A percentile compares a stretch with the other conserved stretches of the same genome.
phyloP scores from a whole-genome alignment of 2,113 vertebrate genomes.

The Ellobius talpinus region DNA sequence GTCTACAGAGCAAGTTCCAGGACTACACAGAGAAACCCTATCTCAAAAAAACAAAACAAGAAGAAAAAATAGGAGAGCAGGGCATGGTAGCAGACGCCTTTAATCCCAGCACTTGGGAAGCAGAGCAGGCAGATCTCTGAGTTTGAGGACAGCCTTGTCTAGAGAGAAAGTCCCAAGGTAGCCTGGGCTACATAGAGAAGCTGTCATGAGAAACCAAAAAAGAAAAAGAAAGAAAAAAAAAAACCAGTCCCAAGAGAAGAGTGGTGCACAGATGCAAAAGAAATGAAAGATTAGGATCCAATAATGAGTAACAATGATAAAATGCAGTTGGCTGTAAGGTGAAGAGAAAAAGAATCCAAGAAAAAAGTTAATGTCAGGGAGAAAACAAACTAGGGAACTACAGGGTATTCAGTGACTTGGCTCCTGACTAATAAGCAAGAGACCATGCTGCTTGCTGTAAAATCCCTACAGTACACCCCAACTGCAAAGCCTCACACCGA shows the following conservation, averaged over 20 bases:
- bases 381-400: not conserved
- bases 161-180: not conserved
- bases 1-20: no score
- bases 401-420: not conserved
- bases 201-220: not conserved
- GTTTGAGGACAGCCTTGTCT: not conserved
- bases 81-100: not conserved
- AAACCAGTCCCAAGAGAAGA: not conserved
- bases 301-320: not conserved
- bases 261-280: not conserved
- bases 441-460: not conserved
- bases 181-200: not conserved
- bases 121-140: not conserved
- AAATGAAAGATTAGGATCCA: not conserved
- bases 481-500: constrained; percentile 8
- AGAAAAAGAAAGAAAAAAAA: not conserved
- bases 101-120: not conserved
- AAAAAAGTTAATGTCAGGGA: constrained; percentile 22
- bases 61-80: no score
- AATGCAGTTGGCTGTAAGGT: not conserved
- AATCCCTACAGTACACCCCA: not conserved
- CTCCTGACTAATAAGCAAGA: not conserved
- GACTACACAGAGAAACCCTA: no score
- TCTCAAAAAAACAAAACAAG: no score
- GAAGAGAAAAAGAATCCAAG: not conserved